Evolutionary conservation across 2,888 invertebrate species (phyloP).

Genomic region (Drosophila macrospina): DNA sequence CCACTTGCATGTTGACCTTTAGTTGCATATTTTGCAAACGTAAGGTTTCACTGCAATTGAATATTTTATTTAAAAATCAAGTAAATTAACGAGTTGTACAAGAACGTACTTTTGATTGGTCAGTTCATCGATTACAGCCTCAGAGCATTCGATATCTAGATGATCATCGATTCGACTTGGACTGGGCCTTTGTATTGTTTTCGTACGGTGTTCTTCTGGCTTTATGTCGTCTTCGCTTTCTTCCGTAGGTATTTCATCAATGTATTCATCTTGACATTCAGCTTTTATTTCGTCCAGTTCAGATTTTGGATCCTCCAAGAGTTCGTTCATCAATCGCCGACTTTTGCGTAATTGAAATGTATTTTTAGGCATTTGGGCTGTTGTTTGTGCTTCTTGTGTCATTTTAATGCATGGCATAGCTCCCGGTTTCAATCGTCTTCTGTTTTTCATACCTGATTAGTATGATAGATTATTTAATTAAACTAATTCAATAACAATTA

Average conservation of each 20-base stretch:
- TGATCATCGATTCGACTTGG: neutral
- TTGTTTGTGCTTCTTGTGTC: too few relatives aligned
- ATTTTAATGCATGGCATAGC: conserved; percentile 21
- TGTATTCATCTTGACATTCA: too few relatives aligned
- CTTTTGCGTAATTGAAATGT: too few relatives aligned
- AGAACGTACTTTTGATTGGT: conserved; percentile 31
- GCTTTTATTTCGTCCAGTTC: too few relatives aligned
- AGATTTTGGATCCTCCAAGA: neutral
- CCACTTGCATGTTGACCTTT: conserved; percentile 28
- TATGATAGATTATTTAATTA: neutral
- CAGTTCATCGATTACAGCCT: conserved; percentile 37
- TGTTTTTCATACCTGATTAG: conserved; percentile 10
- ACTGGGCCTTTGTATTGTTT: neutral
- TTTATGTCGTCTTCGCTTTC: neutral
- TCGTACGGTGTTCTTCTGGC: neutral
- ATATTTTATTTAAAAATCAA: neutral
- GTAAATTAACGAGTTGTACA: too few relatives aligned
- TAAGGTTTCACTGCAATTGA: conserved; percentile 25
- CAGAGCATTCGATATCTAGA: conserved; percentile 31
- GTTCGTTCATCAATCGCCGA: too few relatives aligned
- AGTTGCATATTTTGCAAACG: conserved; percentile 9
- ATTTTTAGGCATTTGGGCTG: neutral
- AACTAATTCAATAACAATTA: neutral
- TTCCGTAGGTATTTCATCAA: neutral
- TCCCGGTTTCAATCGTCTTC: neutral